Evolutionary conservation across 2,888 invertebrate species (phyloP).

Genomic region (Aporophyla nigra): DNA sequence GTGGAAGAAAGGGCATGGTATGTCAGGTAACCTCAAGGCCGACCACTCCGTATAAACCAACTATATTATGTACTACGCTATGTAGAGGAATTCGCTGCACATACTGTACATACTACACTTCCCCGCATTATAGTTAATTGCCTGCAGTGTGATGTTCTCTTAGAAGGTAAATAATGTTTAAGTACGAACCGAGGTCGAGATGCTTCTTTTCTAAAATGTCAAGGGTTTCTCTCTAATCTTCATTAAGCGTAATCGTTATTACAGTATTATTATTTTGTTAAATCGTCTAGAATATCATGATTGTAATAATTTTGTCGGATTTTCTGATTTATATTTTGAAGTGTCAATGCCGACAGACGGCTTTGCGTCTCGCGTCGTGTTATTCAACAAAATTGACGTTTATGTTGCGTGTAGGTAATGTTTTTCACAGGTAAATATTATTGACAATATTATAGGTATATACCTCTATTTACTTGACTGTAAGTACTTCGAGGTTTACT

Average conservation of each 20-base stretch:
- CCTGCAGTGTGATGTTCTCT: conserved; percentile 76
- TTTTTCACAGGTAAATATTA: conserved; percentile 57
- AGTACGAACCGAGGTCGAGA: conserved; percentile 78
- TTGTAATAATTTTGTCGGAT: conserved; percentile 40
- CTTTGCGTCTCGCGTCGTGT: conserved; percentile 24
- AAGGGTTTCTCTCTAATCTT: conserved; percentile 81
- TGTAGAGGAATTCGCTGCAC: conserved; percentile 68
- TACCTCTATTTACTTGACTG: conserved; percentile 15
- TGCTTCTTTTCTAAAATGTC: conserved; percentile 84
- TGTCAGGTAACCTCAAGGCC: conserved; percentile 85
- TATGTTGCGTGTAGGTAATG: conserved; percentile 49
- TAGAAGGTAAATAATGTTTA: conserved; percentile 82
- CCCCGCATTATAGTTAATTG: conserved; percentile 78
- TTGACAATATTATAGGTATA: conserved; percentile 30
- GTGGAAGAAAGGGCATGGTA: conserved; percentile 90
- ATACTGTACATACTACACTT: conserved; percentile 67
- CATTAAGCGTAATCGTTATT: conserved; percentile 71
- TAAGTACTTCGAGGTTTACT: conserved; percentile 12
- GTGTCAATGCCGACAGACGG: conserved; percentile 47
- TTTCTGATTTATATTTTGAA: conserved; percentile 46
- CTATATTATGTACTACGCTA: conserved; percentile 67
- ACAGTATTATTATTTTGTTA: conserved; percentile 58
- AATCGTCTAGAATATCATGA: conserved; percentile 48
- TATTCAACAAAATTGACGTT: conserved; percentile 29
- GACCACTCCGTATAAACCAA: conserved; percentile 77